phyloP scores from a whole-genome alignment of 2,113 vertebrate genomes.

The Lota lota region DNA sequence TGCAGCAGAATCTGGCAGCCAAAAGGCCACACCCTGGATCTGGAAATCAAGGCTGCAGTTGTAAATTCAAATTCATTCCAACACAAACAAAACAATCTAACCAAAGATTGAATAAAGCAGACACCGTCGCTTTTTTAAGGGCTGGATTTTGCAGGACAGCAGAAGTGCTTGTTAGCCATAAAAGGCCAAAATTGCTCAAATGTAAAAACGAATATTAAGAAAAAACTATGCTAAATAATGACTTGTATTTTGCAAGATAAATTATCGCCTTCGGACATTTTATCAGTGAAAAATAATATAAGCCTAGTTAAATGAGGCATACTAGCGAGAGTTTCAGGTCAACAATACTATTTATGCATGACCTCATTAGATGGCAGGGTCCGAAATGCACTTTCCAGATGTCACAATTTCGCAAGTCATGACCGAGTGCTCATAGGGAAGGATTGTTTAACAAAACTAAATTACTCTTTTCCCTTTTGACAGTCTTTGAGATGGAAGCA shows the following conservation, averaged over 20 bases:
- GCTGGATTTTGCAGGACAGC: slow-evolving; percentile 15
- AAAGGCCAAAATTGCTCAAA: too few relatives aligned
- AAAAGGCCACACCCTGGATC: slow-evolving; percentile 16
- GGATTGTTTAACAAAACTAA: slow-evolving; percentile 33
- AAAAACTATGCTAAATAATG: too few relatives aligned
- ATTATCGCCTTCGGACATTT: slow-evolving; percentile 30
- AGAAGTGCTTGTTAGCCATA: too few relatives aligned
- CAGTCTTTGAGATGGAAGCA: slow-evolving; percentile 33
- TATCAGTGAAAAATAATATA: slow-evolving; percentile 59
- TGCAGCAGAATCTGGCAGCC: slow-evolving; percentile 11
- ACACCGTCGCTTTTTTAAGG: neutral
- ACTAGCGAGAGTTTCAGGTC: slow-evolving; percentile 63
- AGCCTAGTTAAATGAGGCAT: slow-evolving; percentile 41
- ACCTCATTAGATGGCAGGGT: slow-evolving; percentile 52
- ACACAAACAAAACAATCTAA: slow-evolving; percentile 42
- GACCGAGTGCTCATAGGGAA: slow-evolving; percentile 15
- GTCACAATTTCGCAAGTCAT: slow-evolving; percentile 28
- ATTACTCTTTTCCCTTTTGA: slow-evolving; percentile 34
- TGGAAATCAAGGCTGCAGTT: slow-evolving; percentile 16
- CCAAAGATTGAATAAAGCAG: slow-evolving; percentile 17
- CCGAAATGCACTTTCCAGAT: slow-evolving; percentile 41
- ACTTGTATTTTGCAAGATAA: slow-evolving; percentile 39
- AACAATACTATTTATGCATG: slow-evolving; percentile 61
- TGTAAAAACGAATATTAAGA: too few relatives aligned
- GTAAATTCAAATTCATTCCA: slow-evolving; percentile 2